Evolutionary conservation across 2,113 vertebrate species (phyloP).

Genomic region (Delphinapterus leucas): DNA sequence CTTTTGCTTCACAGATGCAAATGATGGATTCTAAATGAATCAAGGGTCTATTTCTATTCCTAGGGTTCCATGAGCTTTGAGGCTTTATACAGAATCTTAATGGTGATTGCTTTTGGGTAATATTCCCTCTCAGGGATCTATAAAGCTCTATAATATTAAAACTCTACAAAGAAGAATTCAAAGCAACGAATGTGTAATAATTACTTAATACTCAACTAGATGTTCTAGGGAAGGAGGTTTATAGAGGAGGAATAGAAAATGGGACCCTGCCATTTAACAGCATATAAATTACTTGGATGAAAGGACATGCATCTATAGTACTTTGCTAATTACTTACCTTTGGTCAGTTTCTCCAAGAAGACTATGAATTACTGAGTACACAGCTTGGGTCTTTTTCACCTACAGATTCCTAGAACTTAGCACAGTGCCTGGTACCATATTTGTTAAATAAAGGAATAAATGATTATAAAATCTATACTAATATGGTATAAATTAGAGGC

Average conservation of each 20-base stretch:
- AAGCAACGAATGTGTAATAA: slow-evolving; percentile 6
- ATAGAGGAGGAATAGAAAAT: slow-evolving; percentile 23
- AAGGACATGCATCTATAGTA: neutral
- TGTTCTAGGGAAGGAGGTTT: neutral
- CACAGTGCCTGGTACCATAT: neutral
- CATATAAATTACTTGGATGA: neutral
- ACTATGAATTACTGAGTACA: neutral
- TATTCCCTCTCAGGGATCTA: neutral
- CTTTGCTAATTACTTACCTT: neutral
- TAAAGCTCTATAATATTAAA: slow-evolving; percentile 13
- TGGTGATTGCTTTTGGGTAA: neutral
- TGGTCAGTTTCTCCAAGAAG: neutral
- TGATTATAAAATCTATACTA: neutral
- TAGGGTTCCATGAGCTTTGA: neutral
- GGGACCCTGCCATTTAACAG: neutral
- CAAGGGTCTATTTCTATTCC: slow-evolving; percentile 20
- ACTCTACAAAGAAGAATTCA: slow-evolving; percentile 19
- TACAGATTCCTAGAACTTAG: neutral
- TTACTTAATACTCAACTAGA: neutral
- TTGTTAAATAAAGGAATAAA: neutral
- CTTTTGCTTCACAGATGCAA: slow-evolving; percentile 33
- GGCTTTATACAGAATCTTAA: slow-evolving; percentile 1
- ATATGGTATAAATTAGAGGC: neutral
- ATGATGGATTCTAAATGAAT: slow-evolving; percentile 30
- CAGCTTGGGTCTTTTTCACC: neutral